These are phyloP conservation scores for Chloroceryle amazona DNA, from an alignment of 2,797 vertebrate genomes.

Conservation along the genomic window DNA sequence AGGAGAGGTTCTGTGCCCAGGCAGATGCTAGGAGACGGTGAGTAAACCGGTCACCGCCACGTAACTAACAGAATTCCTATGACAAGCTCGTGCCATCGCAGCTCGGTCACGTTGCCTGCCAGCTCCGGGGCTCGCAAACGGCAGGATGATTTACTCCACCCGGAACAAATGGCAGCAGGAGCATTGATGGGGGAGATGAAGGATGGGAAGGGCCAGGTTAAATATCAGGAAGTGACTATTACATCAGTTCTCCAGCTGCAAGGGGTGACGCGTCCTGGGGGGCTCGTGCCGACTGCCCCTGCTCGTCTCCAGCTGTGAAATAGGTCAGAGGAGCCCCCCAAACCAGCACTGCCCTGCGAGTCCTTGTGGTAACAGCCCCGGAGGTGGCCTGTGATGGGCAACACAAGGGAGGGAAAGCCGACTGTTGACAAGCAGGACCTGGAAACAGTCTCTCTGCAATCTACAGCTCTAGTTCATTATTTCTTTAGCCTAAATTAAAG, in stretches of 20 bases:
- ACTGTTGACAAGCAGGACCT: not conserved
- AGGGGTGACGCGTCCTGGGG: not conserved
- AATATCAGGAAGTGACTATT: not conserved
- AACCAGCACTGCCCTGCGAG: accelerated
- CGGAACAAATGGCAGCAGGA: not conserved
- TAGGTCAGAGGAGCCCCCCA: accelerated
- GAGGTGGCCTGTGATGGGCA: not conserved
- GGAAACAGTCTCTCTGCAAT: not conserved
- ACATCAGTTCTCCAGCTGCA: not conserved
- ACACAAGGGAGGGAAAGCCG: not conserved
- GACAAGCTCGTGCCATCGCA: not conserved
- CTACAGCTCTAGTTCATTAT: not conserved
- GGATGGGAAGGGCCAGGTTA: not conserved
- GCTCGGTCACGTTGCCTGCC: not conserved
- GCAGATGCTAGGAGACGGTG: not conserved
- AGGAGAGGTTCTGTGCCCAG: not conserved
- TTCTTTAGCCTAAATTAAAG: not conserved
- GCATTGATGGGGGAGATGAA: not conserved
- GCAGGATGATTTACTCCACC: not conserved
- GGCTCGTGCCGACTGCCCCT: not conserved
- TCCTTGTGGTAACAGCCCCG: not conserved
- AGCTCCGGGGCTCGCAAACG: not conserved
- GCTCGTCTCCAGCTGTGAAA: not conserved
- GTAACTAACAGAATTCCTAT: not conserved
- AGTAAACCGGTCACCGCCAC: not conserved